A percentile compares a stretch with the other conserved stretches of the same genome.
Conservation (phyloP, 2,888 invertebrate genomes). For the Watsonalla binaria region DNA sequence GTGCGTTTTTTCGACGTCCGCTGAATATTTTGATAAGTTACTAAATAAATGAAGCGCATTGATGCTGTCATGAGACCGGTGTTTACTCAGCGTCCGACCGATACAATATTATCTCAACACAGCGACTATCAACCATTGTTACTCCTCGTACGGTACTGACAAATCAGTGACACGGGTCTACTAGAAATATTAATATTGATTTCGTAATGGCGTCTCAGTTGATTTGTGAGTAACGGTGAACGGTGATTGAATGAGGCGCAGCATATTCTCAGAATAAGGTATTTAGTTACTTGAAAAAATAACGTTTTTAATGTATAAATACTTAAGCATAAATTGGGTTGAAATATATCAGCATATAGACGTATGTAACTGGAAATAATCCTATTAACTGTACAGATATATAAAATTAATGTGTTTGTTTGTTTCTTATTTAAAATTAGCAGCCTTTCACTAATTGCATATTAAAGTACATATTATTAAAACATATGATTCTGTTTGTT, state of each 20-base stretch:
- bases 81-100: constrained; percentile 56
- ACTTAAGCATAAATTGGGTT: no score
- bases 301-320: no score
- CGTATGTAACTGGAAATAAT: no score
- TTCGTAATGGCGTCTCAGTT: not conserved
- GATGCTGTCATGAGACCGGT: constrained; percentile 59
- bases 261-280: no score
- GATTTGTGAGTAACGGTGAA: not conserved
- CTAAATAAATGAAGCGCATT: constrained; percentile 73
- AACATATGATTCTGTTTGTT: no score
- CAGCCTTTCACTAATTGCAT: no score
- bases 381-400: no score
- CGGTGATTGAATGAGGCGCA: not conserved
- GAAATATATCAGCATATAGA: no score
- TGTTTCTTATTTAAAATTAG: no score
- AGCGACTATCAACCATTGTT: constrained; percentile 48
- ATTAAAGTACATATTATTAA: no score
- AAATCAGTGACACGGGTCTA: constrained; percentile 36
- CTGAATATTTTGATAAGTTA: constrained; percentile 66
- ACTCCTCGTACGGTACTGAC: constrained; percentile 30
- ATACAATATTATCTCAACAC: constrained; percentile 31
- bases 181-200: not conserved
- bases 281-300: no score
- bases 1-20: constrained; percentile 16
- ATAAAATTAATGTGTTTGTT: no score